Base-by-base conservation (phyloP, 2,797 vertebrate genomes). In the Setipinna tenuifilis region DNA sequence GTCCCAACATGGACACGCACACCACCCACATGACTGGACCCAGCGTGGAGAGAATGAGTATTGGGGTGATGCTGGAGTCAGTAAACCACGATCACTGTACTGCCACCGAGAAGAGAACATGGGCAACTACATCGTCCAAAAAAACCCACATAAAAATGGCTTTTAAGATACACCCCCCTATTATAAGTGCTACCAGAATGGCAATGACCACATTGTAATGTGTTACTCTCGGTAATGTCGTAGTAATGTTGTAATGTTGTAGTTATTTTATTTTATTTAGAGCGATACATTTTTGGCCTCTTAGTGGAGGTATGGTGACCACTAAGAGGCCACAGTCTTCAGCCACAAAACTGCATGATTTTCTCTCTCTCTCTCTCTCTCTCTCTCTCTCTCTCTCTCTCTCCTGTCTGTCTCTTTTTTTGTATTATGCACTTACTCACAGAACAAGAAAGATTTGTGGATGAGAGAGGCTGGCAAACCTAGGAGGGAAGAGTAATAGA, bases 1-100 rank as follows among this genome's bases (percentile, higher is more conserved):
- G 17, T 44, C 71, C 71, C 71, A 78, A 78, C 35, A 78, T 78
- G 71, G 71, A 21, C 21, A 78, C 71, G 44, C 71, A 44, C 31
- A 78, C 31, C 65, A 17, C 28, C 12, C 28, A 31, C 25, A 31
- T 3, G 2, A 35, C 12, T 16, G 65, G 28, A 28, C 35, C 3
- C 17, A 5, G 65, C 11, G 61, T 16, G 14, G 25, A 71, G 14
- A 41, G 62, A 2, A 28, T 6, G 62, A 9, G 62, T 25, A 23
- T 41, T 41, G 62, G 14, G 62, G 28, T 68, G 25, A 14, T 28
- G 23, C 25, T 68, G 62, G 25, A 28, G 62, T 28, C 28, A 31
- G 65, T 71, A 71, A 71, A 12, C 28, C 17, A 21, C 58, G 0
- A 17, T 6, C 12, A 28, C 65, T 10, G 65, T 4, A 71, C 31